Percentiles rank a stretch among this genome's conserved stretches.
Evolutionary conservation across 2,888 invertebrate genomes (phyloP).

Genomic region (Heliconius hortense): DNA sequence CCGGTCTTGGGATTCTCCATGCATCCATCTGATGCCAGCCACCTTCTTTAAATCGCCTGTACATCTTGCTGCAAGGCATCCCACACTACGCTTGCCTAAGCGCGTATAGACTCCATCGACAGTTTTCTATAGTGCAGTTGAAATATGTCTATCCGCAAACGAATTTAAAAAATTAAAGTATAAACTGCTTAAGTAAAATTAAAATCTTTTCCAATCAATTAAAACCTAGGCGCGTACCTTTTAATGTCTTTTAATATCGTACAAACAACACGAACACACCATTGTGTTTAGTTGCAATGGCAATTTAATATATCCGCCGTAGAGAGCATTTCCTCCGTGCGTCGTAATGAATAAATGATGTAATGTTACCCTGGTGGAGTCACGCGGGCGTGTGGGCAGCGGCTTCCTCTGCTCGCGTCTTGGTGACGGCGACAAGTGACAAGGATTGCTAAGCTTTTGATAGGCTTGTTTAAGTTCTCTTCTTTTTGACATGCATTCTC

Average conservation of each 20-base stretch:
- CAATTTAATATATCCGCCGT: constrained; percentile 49
- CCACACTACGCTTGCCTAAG: too few species aligned
- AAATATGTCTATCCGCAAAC: too few species aligned
- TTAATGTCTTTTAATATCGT: constrained; percentile 22
- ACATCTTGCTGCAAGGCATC: too few species aligned
- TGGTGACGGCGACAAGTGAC: constrained; percentile 11
- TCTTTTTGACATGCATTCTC: too few species aligned
- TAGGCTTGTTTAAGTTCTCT: neutral
- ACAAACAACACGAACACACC: constrained; percentile 28
- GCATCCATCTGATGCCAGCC: too few species aligned
- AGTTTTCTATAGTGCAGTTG: too few species aligned
- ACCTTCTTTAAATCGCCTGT: too few species aligned
- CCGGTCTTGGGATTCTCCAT: too few species aligned
- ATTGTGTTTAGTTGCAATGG: constrained; percentile 43
- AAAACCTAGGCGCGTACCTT: constrained; percentile 10
- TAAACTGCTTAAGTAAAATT: neutral
- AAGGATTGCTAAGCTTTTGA: neutral
- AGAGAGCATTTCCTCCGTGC: constrained; percentile 46
- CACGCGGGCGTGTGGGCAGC: constrained; percentile 31
- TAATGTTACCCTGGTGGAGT: constrained; percentile 43
- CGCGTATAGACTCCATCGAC: too few species aligned
- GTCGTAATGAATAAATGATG: constrained; percentile 51
- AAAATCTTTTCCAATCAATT: neutral
- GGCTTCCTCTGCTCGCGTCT: constrained; percentile 25
- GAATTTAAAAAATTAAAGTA: too few species aligned